Percentiles rank a stretch among this genome's conserved stretches.
Evolutionary conservation across 2,888 invertebrate genomes (phyloP).

Genomic region (Anthophora plumipes): DNA sequence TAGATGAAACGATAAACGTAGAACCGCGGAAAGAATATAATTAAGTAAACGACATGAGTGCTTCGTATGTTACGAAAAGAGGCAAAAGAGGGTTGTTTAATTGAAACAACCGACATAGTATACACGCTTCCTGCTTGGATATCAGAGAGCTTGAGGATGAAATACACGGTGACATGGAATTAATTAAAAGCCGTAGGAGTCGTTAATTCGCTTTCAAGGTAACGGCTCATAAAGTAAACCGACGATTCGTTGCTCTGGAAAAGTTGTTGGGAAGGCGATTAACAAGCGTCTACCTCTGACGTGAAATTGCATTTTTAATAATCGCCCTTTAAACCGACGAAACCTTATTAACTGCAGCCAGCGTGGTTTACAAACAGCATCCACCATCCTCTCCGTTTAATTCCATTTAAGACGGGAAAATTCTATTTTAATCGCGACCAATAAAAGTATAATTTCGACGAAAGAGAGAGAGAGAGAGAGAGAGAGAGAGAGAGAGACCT

Average conservation of each 20-base stretch:
- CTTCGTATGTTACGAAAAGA: slow-evolving; percentile 11
- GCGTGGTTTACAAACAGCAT: slow-evolving; percentile 23
- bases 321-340: slow-evolving; percentile 12
- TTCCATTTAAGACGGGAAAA: slow-evolving; percentile 22
- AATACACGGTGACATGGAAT: slow-evolving; percentile 24
- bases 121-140: neutral
- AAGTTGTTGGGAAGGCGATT: slow-evolving; percentile 14
- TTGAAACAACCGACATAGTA: slow-evolving; percentile 61
- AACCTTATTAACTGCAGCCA: slow-evolving; percentile 18
- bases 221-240: slow-evolving; percentile 24
- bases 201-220: slow-evolving; percentile 9
- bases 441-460: slow-evolving; percentile 24
- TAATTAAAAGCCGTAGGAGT: slow-evolving; percentile 29
- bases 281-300: slow-evolving; percentile 29
- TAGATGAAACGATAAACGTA: slow-evolving; percentile 36
- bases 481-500: no score
- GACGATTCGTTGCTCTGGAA: slow-evolving; percentile 2
- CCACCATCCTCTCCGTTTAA: slow-evolving; percentile 1
- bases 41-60: slow-evolving; percentile 44
- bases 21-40: slow-evolving; percentile 44
- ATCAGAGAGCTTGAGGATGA: slow-evolving; percentile 17
- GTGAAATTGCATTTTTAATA: slow-evolving; percentile 48
- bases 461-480: neutral
- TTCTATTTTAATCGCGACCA: slow-evolving; percentile 28
- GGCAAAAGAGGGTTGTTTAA: slow-evolving; percentile 53